phyloP scores from a whole-genome alignment of 1,140 invertebrate species.

The Maconellicoccus hirsutus region DNA sequence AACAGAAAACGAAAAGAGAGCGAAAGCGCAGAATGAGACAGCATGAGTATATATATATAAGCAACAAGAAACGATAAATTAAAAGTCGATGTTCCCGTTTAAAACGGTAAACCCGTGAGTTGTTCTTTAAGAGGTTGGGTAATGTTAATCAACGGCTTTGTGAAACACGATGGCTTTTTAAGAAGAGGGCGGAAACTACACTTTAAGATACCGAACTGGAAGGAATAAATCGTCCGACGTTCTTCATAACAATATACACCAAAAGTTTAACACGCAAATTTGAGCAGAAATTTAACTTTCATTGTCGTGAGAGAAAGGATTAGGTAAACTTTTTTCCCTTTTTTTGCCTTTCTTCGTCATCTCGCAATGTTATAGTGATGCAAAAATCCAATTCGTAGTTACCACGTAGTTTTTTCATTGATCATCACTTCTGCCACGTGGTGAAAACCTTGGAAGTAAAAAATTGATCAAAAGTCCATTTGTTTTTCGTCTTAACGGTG shows the following conservation, averaged over 20 bases:
- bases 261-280: not conserved
- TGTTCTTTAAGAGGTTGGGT: slow-evolving; percentile 15
- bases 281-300: slow-evolving; percentile 3
- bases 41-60: not conserved
- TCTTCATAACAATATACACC: slow-evolving; percentile 19
- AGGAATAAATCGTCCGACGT: slow-evolving; percentile 22
- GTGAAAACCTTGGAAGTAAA: too few species aligned
- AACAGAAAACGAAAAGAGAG: not conserved
- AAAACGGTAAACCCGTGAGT: slow-evolving; percentile 15
- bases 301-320: not conserved
- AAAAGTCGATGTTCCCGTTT: slow-evolving; percentile 22
- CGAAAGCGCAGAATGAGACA: not conserved
- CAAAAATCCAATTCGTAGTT: too few species aligned
- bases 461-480: too few species aligned
- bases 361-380: too few species aligned
- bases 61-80: slow-evolving; percentile 22
- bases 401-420: too few species aligned
- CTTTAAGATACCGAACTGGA: slow-evolving; percentile 19
- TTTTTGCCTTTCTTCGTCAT: not conserved
- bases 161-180: slow-evolving; percentile 22
- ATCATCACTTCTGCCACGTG: too few species aligned
- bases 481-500: too few species aligned
- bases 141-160: slow-evolving; percentile 21
- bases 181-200: slow-evolving; percentile 21
- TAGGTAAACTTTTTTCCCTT: not conserved